A percentile compares a stretch with the other conserved stretches of the same genome.
phyloP scores from a whole-genome alignment of 2,113 vertebrate species.

The Polyodon spathula region DNA sequence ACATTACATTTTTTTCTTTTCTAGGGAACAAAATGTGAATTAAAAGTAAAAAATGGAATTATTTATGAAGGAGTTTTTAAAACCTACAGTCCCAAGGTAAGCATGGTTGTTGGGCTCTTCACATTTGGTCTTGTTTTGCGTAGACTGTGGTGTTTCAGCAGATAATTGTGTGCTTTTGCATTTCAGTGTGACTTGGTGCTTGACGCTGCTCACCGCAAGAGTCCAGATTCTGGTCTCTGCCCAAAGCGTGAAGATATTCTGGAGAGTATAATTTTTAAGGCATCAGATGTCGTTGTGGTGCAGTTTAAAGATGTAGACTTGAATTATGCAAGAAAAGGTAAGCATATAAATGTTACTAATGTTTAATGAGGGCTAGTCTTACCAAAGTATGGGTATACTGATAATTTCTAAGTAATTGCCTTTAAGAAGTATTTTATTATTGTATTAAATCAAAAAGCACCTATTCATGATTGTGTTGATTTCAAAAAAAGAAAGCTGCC shows the following conservation, averaged over 20 bases:
- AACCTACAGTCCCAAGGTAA: constrained; percentile 97
- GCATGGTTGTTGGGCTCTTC: constrained; percentile 1
- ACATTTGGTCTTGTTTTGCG: not conserved
- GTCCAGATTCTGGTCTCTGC: constrained; percentile 67
- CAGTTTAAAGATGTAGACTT: constrained; percentile 96
- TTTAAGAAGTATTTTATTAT: too few species aligned
- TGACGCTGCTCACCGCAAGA: constrained; percentile 91
- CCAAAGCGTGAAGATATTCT: constrained; percentile 92
- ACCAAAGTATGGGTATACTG: too few species aligned
- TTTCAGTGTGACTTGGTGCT: constrained; percentile 89
- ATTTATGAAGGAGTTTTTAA: constrained; percentile 98
- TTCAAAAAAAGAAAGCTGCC: too few species aligned
- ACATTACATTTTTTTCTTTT: constrained; percentile 25
- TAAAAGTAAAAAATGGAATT: constrained; percentile 93
- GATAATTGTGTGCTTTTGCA: constrained; percentile 22
- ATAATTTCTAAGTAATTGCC: too few species aligned
- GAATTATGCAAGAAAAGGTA: constrained; percentile 93
- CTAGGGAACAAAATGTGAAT: constrained; percentile 96
- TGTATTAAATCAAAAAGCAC: too few species aligned
- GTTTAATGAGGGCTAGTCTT: too few species aligned
- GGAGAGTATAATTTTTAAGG: constrained; percentile 93
- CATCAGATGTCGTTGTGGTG: constrained; percentile 89
- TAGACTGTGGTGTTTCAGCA: not conserved
- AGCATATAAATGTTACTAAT: not conserved
- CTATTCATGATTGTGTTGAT: too few species aligned